Conservation (phyloP, 2,113 vertebrate genomes). For the Chelonoidis abingdonii region DNA sequence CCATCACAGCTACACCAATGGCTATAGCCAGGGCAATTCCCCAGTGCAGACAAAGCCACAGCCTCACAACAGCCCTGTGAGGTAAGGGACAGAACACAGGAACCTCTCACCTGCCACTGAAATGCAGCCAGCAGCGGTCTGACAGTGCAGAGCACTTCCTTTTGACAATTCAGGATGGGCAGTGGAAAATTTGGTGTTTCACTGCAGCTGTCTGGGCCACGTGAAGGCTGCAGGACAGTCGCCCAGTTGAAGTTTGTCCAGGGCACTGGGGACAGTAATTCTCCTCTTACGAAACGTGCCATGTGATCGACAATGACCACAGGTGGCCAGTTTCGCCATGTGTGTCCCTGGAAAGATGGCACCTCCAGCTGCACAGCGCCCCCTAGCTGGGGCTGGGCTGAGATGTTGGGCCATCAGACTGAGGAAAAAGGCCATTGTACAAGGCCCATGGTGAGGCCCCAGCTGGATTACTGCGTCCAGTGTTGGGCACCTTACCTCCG, state of each 20-base stretch:
- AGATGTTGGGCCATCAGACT: conserved; percentile 34
- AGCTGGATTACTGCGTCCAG: conserved; percentile 58
- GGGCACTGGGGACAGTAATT: neutral
- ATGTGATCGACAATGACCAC: conserved; percentile 1
- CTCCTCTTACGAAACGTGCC: neutral
- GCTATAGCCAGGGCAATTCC: neutral
- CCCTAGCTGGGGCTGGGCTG: neutral
- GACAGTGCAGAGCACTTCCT: fast-evolving
- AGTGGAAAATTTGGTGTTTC: neutral
- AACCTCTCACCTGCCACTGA: neutral
- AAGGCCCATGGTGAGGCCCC: conserved; percentile 64
- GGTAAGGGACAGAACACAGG: neutral
- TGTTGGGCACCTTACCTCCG: conserved; percentile 72
- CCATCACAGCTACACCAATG: fast-evolving
- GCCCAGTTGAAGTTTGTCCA: neutral
- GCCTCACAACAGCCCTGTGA: fast-evolving
- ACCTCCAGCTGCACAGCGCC: conserved; percentile 9
- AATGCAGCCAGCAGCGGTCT: neutral
- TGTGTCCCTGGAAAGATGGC: neutral
- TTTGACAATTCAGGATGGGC: fast-evolving
- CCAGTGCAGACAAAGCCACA: neutral
- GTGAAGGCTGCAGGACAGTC: neutral
- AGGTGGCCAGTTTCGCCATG: conserved; percentile 24
- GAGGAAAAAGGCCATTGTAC: conserved; percentile 42
- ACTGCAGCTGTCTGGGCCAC: neutral